Base-by-base conservation (phyloP, 2,113 vertebrate species). In the Triplophysa siluroides region DNA sequence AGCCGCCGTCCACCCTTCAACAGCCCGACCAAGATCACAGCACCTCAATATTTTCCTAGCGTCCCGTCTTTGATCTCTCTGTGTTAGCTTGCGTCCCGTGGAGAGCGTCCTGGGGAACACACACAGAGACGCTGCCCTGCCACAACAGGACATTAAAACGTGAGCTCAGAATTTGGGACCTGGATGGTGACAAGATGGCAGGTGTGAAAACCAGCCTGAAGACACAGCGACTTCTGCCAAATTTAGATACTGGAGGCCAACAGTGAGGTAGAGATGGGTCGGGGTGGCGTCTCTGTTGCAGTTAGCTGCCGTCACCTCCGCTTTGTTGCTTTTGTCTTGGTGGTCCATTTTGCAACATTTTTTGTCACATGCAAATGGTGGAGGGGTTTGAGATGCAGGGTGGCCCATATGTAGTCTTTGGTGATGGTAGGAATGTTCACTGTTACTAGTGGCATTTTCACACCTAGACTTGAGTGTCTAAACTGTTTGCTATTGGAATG, bases 341-440 rank as follows among this genome's bases (percentile, higher is more conserved):
- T 95, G 94, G 95, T 92, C 94, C 86, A 76, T 76, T 89, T 83
- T 86, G 90, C 84, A 89, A 90, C 88, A 90, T 90, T 90, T 86
- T 84, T 86, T 83, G 54, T 85, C 78, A 72, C 50, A 84, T 88
- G 80, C 90, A 92, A 91, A 92, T 91, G 89, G 79, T 54, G 65
- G 52, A 61, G 16, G 79, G 62, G 63, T 54, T 45, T 76, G 58
- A 79, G 76, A 45, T 76, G 43, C 82, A 79, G 76, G 80, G 80
- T 85, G 83, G 83, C 77, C 83, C 83, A 82, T 77, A 82, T 82
- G 80, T 67, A 73, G 80, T 24, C 62, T 29, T 14, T 56, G 67
- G 78, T 67, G 50, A 66, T 72, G 83, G 70, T 19, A 79, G 61
- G 74, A 76, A 76, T 64, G 75, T 23, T 26, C 33, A 8, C 23